These are phyloP conservation scores for Nymphalis urticae DNA, from an alignment of 2,888 invertebrate genomes.

Conservation along the genomic window DNA sequence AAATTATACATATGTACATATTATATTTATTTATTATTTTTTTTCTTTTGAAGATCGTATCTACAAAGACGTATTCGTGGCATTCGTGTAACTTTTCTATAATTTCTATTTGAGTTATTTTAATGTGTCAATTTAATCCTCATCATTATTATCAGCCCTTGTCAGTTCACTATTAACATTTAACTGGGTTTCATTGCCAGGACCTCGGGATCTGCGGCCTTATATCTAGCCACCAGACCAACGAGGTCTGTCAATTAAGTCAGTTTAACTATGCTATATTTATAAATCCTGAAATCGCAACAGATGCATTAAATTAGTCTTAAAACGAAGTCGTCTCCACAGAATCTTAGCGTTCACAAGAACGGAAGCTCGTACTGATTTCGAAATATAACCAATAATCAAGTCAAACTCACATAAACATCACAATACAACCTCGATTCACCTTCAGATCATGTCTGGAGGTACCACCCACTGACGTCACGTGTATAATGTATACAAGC, in stretches of 20 bases:
- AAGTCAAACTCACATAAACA: constrained; percentile 37
- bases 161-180: too few relatives aligned
- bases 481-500: not conserved
- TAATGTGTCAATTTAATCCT: too few relatives aligned
- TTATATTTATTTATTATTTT: constrained; percentile 16
- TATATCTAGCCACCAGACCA: too few relatives aligned
- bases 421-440: constrained; percentile 33
- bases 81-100: too few relatives aligned
- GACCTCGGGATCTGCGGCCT: too few relatives aligned
- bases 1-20: not conserved
- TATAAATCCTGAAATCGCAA: not conserved
- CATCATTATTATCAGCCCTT: too few relatives aligned
- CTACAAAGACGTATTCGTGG: too few relatives aligned
- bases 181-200: too few relatives aligned
- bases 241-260: too few relatives aligned
- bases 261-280: too few relatives aligned
- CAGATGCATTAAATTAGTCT: not conserved
- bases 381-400: constrained; percentile 56
- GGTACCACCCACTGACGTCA: constrained; percentile 5
- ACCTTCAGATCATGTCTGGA: constrained; percentile 22
- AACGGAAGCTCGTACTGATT: constrained; percentile 58
- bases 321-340: constrained; percentile 38
- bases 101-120: too few relatives aligned
- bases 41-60: not conserved
- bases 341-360: constrained; percentile 35